A percentile compares a stretch with the other conserved stretches of the same genome.
These are phyloP conservation scores for Prorops nasuta DNA, from an alignment of 1,140 invertebrate genomes.

Conservation along the genomic window DNA sequence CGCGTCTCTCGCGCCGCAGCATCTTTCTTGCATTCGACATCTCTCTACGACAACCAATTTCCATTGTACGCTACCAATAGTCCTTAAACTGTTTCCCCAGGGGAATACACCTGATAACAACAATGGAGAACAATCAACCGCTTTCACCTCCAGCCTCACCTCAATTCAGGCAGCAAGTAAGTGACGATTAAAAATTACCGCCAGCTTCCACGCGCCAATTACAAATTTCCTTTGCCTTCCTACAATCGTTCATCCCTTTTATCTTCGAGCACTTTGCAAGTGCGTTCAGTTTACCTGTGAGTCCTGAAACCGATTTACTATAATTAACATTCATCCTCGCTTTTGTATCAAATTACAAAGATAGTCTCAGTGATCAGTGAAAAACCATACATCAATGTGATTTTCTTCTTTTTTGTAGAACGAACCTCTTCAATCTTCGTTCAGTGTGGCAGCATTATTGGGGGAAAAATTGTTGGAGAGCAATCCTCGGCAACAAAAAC, in stretches of 20 bases:
- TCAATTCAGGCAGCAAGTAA: conserved; percentile 59
- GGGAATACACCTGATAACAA: too few species aligned
- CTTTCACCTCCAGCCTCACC: conserved; percentile 63
- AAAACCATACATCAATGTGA: neutral
- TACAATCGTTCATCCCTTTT: neutral
- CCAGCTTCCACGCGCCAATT: conserved; percentile 33
- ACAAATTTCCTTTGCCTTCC: conserved; percentile 22
- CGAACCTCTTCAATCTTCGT: conserved; percentile 45
- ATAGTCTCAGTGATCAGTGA: too few species aligned
- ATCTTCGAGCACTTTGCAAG: too few species aligned
- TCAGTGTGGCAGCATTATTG: conserved; percentile 49
- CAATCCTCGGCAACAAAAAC: neutral
- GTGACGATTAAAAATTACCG: conserved; percentile 39
- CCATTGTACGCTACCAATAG: too few species aligned
- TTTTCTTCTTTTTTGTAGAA: conserved; percentile 28
- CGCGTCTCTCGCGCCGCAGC: conserved; percentile 22
- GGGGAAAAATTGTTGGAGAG: conserved; percentile 36
- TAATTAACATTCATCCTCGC: conserved; percentile 1
- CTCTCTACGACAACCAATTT: too few species aligned
- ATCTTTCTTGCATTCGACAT: too few species aligned
- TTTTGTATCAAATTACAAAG: conserved; percentile 1
- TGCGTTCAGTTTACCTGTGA: too few species aligned
- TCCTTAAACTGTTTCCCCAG: too few species aligned
- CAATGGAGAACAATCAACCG: conserved; percentile 37
- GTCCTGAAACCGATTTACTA: neutral